Conservation (phyloP, 2,113 vertebrate genomes). For the Engystomops pustulosus region DNA sequence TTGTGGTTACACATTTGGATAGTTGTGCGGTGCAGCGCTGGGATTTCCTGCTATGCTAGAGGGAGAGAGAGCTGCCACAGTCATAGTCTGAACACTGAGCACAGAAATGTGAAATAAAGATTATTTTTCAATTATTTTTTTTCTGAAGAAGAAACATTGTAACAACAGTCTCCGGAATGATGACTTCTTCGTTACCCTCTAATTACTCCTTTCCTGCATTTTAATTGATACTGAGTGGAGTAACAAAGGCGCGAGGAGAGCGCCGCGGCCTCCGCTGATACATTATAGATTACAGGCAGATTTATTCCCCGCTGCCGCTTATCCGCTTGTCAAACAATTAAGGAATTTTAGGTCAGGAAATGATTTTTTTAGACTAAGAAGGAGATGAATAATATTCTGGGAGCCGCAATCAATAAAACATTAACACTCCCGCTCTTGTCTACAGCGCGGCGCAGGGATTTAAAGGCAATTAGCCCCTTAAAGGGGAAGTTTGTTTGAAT, state of each 20-base stretch:
- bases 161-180: too few species aligned
- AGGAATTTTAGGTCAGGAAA: background rate
- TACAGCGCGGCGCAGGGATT: background rate
- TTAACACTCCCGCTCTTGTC: background rate
- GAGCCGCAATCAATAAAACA: conserved; percentile 25
- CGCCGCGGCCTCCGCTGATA: background rate
- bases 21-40: background rate
- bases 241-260: background rate
- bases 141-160: too few species aligned
- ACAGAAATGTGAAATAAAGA: background rate
- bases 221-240: background rate
- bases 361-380: background rate
- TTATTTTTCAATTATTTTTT: too few species aligned
- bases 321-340: conserved; percentile 18
- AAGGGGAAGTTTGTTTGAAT: too few species aligned
- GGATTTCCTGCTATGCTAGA: background rate
- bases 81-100: background rate
- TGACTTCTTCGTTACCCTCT: background rate
- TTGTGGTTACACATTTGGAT: background rate
- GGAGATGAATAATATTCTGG: background rate
- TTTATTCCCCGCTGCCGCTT: background rate
- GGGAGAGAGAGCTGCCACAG: background rate
- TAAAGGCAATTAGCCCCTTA: background rate
- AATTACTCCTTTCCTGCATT: conserved; percentile 3
- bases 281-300: conserved; percentile 18